Evolutionary conservation across 2,797 vertebrate genomes (phyloP), one percentile per base, ranked within the genome.

Genomic region (Coregonus suidteri): DNA sequence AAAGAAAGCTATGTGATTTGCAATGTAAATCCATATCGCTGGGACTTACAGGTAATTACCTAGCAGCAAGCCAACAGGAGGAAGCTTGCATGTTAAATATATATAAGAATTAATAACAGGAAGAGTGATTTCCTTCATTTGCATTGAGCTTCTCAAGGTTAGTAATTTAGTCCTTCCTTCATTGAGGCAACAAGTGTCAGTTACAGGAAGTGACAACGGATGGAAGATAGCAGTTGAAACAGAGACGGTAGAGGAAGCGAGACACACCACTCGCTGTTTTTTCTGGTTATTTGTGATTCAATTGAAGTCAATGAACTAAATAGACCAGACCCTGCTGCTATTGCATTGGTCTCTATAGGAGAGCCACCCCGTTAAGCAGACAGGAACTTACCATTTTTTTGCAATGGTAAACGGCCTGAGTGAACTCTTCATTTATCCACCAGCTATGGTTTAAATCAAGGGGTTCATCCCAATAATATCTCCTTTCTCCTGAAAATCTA

Each of bases 41-140:
- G 59, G 37, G 76, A 89, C 77, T 81, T 84, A 82, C 87, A 87
- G 84, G 88, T 87, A 89, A 90, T 90, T 82, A 86, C 52, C 37
- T 77, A 35, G 80, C 68, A 66, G n/a, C 56, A 74, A 53, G 72
- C 70, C 86, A 73, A 82, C 68, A 75, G 54, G 77, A 76, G 71
- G 80, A 30, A 3, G 79, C 73, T 75, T 77, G 41, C 11, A 76
- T 18, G 34, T 81, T 67, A 25, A 64, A 64, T 18, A 64, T 13
- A 64, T 13, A 81, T 13, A 71, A 74, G 47, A 87, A 82, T 69
- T 76, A 87, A 85, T 81, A 84, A 73, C 16, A 31, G 54, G 70
- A 72, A 74, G 75, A 79, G 47, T 56, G 34, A 76, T 82, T 68
- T 74, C 75, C 67, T 79, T 62, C 62, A 72, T 79, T 76, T 75